phyloP scores from a whole-genome alignment of 1,140 invertebrate species.

The Drosophila jambulina region DNA sequence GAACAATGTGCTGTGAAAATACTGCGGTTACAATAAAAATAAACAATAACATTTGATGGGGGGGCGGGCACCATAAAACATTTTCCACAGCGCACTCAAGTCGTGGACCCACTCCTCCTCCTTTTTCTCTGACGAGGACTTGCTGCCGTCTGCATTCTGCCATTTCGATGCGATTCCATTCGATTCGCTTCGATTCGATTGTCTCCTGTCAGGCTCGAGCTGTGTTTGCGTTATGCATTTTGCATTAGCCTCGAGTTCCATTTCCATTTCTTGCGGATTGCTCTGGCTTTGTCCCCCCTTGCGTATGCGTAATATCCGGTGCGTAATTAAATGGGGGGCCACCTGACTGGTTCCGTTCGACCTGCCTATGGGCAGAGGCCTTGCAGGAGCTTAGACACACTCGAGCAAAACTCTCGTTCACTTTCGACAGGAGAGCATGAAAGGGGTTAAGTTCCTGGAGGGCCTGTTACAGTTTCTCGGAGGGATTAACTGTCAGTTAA shows the following conservation, averaged over 20 bases:
- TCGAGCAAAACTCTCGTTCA: not conserved
- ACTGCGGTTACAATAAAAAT: slow-evolving; percentile 58
- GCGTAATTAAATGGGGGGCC: slow-evolving; percentile 42
- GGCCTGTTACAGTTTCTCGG: not conserved
- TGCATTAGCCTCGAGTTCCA: slow-evolving; percentile 46
- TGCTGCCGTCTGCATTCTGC: not conserved
- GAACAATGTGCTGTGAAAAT: slow-evolving; percentile 59
- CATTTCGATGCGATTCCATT: not conserved
- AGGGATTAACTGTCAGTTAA: not conserved
- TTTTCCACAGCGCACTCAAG: slow-evolving; percentile 42
- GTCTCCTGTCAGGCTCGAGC: slow-evolving; percentile 17
- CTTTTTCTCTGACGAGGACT: not conserved
- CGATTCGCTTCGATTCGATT: slow-evolving; percentile 1
- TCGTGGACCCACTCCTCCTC: not conserved
- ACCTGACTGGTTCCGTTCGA: not conserved
- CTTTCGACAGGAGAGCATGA: not conserved
- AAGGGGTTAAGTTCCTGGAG: not conserved
- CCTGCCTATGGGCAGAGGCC: too few relatives aligned
- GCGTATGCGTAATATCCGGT: slow-evolving; percentile 44
- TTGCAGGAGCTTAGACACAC: not conserved
- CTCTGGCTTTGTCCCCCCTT: not conserved
- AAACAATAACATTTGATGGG: slow-evolving; percentile 63
- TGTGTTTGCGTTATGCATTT: slow-evolving; percentile 46
- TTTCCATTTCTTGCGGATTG: slow-evolving; percentile 8
- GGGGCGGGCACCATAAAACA: slow-evolving; percentile 30